These are phyloP conservation scores for Baronia brevicornis DNA, from an alignment of 2,888 invertebrate species.

Conservation along the genomic window DNA sequence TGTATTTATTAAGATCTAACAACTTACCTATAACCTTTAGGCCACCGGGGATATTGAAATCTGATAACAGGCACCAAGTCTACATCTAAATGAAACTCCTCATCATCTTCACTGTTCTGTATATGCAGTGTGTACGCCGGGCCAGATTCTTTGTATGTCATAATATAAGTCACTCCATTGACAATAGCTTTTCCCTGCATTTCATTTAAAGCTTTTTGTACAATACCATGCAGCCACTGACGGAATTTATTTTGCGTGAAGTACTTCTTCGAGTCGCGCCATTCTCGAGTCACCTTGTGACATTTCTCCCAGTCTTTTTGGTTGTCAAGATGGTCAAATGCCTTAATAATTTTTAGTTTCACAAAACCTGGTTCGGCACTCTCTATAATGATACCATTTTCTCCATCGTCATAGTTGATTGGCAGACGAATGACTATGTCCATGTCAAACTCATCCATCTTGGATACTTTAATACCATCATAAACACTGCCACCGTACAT, in stretches of 20 bases:
- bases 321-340: slow-evolving; percentile 49
- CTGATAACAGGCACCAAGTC: slow-evolving; percentile 73
- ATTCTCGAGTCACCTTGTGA: slow-evolving; percentile 49
- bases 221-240: slow-evolving; percentile 70
- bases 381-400: slow-evolving; percentile 49
- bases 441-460: slow-evolving; percentile 78
- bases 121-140: slow-evolving; percentile 75
- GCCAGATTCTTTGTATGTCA: slow-evolving; percentile 55
- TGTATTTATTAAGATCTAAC: neutral
- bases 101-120: slow-evolving; percentile 29
- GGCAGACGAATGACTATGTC: slow-evolving; percentile 75
- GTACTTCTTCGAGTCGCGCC: slow-evolving; percentile 62
- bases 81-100: slow-evolving; percentile 51
- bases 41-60: slow-evolving; percentile 57
- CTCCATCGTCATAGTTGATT: slow-evolving; percentile 46
- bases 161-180: slow-evolving; percentile 38
- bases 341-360: slow-evolving; percentile 45
- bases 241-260: slow-evolving; percentile 65
- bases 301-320: slow-evolving; percentile 51
- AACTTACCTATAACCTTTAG: slow-evolving; percentile 46
- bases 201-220: slow-evolving; percentile 56
- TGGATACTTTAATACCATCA: slow-evolving; percentile 75
- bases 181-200: slow-evolving; percentile 40
- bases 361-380: slow-evolving; percentile 65
- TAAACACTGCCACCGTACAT: slow-evolving; percentile 77